Evolutionary conservation across 2,113 vertebrate genomes (phyloP).

Genomic region (Tychaedon coryphoeus): DNA sequence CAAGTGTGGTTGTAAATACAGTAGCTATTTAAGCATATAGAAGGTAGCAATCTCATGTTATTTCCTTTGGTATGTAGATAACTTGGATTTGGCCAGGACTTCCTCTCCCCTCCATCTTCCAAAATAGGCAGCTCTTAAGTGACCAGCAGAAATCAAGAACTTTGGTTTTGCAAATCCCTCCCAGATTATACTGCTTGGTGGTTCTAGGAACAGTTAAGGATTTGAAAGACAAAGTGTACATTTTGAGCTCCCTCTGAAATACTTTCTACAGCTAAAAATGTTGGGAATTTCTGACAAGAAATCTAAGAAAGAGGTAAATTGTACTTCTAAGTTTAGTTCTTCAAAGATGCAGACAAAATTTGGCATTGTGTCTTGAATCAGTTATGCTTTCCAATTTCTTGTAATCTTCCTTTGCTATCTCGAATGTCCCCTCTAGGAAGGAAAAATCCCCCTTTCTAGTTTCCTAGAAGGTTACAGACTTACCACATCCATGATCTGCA

Average conservation of each 20-base stretch:
- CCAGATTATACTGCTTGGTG: neutral
- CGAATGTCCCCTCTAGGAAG: neutral
- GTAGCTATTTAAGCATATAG: neutral
- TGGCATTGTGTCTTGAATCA: neutral
- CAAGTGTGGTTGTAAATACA: neutral
- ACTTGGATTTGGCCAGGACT: neutral
- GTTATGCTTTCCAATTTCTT: neutral
- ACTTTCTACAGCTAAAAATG: neutral
- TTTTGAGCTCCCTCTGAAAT: neutral
- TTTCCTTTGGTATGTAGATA: no score
- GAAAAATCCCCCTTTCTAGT: neutral
- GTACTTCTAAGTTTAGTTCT: neutral
- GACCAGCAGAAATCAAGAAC: neutral
- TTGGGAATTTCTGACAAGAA: neutral
- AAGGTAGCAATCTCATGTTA: neutral
- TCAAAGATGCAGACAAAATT: neutral
- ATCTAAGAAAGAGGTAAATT: neutral
- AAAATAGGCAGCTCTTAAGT: neutral
- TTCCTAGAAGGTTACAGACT: slow-evolving; percentile 29
- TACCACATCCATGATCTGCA: slow-evolving; percentile 98
- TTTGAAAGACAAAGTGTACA: neutral
- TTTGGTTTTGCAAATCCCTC: neutral
- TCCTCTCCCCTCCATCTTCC: neutral
- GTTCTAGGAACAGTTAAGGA: neutral
- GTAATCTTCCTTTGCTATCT: neutral